These are phyloP conservation scores for Lacanobia wlatinum DNA, from an alignment of 2,888 invertebrate genomes.

Conservation along the genomic window DNA sequence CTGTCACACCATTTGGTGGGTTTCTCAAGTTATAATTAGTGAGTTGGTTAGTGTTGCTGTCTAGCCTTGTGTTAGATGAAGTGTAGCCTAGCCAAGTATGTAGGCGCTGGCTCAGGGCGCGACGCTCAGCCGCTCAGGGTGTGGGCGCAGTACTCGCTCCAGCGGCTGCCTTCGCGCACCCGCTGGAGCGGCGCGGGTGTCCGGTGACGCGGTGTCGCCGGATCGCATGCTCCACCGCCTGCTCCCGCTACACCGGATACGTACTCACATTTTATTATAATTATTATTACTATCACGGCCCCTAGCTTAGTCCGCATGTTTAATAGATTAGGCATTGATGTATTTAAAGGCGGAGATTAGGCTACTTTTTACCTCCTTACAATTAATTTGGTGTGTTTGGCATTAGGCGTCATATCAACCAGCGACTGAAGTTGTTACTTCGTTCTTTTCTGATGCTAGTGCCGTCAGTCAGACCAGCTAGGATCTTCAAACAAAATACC, in stretches of 20 bases:
- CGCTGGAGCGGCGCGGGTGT: slow-evolving; percentile 73
- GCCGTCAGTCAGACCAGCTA: neutral
- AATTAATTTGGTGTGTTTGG: neutral
- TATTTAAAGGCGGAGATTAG: too few species aligned
- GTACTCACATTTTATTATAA: slow-evolving; percentile 25
- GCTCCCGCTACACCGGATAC: slow-evolving; percentile 64
- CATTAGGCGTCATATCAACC: neutral
- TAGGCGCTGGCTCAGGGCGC: neutral
- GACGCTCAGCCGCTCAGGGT: neutral
- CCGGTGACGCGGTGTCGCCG: slow-evolving; percentile 71
- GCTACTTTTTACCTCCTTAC: too few species aligned
- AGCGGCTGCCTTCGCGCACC: slow-evolving; percentile 55
- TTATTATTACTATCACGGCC: neutral
- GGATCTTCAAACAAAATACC: neutral
- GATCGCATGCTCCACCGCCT: slow-evolving; percentile 72
- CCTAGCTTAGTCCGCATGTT: neutral
- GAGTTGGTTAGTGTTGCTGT: neutral
- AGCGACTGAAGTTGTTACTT: too few species aligned
- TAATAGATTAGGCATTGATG: too few species aligned
- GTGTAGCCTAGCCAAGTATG: neutral
- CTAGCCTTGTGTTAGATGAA: neutral
- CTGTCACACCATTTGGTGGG: neutral
- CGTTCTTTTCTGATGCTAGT: neutral
- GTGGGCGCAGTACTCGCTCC: slow-evolving; percentile 40
- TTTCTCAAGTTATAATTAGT: neutral